These are phyloP conservation scores for Scaptomyza tumidula DNA, from an alignment of 2,888 invertebrate species.

Conservation along the genomic window DNA sequence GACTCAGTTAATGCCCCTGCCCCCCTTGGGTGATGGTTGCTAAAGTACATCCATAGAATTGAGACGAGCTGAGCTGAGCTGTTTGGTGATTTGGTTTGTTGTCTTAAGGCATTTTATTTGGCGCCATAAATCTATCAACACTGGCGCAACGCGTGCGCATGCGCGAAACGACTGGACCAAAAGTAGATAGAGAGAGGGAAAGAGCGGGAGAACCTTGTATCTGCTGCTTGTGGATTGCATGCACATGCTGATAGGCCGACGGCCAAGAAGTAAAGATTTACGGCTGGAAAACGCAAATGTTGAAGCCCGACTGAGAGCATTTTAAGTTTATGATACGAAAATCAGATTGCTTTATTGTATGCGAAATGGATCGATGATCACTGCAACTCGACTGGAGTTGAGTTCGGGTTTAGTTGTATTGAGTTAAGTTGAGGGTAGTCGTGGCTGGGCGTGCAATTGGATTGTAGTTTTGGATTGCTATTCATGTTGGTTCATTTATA, in stretches of 20 bases:
- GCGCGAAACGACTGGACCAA: constrained; percentile 36
- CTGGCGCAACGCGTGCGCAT: constrained; percentile 70
- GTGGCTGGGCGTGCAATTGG: constrained; percentile 48
- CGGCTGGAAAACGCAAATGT: constrained; percentile 68
- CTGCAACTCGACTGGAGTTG: constrained; percentile 3
- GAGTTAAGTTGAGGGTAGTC: constrained; percentile 11
- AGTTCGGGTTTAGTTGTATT: neutral
- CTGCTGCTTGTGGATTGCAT: constrained; percentile 47
- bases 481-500: constrained; percentile 70
- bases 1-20: constrained; percentile 26
- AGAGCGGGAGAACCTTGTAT: constrained; percentile 18
- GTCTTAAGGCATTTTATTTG: constrained; percentile 82
- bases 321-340: constrained; percentile 77
- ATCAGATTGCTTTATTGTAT: constrained; percentile 80
- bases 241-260: constrained; percentile 67
- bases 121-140: constrained; percentile 83
- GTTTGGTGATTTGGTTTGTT: constrained; percentile 68
- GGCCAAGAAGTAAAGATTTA: constrained; percentile 61
- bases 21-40: constrained; percentile 9
- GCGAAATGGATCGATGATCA: constrained; percentile 73
- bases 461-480: constrained; percentile 26
- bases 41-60: constrained; percentile 10
- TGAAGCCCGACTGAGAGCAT: constrained; percentile 60
- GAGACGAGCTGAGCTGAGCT: constrained; percentile 17
- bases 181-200: neutral